Evolutionary conservation across 2,113 vertebrate genomes (phyloP).

Genomic region (Pachypanchax playfairii): DNA sequence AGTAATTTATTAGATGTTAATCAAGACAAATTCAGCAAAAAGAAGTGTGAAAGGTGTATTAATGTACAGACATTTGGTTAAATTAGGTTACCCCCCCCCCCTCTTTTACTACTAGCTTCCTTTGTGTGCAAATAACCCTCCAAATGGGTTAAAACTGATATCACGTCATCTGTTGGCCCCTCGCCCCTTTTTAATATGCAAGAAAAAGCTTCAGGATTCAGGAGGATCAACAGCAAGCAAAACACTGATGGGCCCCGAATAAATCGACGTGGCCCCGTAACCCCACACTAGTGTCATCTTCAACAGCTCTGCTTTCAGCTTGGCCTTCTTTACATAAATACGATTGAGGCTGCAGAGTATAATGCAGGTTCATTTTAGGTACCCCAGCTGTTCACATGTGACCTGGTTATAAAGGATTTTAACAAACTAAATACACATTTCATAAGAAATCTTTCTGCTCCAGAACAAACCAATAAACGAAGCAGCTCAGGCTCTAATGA

Average conservation of each 20-base stretch:
- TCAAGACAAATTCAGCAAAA: constrained; percentile 43
- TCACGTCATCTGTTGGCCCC: constrained; percentile 15
- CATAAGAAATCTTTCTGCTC: constrained; percentile 16
- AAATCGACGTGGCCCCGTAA: constrained; percentile 41
- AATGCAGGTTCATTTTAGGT: constrained; percentile 3
- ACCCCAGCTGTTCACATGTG: constrained; percentile 20
- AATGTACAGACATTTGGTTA: constrained; percentile 55
- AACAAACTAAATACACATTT: constrained; percentile 57
- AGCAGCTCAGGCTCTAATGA: background rate
- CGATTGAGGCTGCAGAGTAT: constrained; percentile 26
- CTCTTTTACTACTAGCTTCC: background rate
- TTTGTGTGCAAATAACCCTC: constrained; percentile 52
- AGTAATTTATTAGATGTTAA: constrained; percentile 64
- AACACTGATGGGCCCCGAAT: constrained; percentile 29
- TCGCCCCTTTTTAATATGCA: constrained; percentile 27
- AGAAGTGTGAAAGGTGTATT: constrained; percentile 49
- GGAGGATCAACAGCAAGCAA: constrained; percentile 34
- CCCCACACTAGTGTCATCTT: constrained; percentile 57
- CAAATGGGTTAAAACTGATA: constrained; percentile 32
- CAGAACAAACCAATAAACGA: constrained; percentile 5
- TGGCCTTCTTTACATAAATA: constrained; percentile 60
- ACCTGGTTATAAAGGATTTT: constrained; percentile 13
- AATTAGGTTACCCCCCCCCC: constrained; percentile 10
- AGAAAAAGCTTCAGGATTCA: constrained; percentile 44
- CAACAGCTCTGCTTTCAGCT: constrained; percentile 60